phyloP scores from a whole-genome alignment of 2,797 vertebrate species.

The Molossus molossus region DNA sequence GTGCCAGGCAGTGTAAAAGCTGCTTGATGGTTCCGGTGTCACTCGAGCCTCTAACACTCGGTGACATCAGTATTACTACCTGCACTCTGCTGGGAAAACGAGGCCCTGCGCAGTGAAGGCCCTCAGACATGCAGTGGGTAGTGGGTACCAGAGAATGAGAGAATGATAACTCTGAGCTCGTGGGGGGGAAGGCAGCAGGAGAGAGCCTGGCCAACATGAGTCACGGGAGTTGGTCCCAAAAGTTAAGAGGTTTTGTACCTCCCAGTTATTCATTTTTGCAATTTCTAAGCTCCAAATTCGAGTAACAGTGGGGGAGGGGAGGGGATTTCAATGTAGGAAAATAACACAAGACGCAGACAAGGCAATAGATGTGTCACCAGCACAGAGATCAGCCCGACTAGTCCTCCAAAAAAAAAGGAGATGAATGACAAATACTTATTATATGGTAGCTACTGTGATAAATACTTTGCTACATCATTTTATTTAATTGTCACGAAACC shows the following conservation, averaged over 20 bases:
- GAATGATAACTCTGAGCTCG: not conserved
- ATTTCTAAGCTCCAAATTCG: not conserved
- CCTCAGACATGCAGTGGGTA: fast-evolving
- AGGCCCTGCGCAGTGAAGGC: not conserved
- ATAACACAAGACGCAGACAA: not conserved
- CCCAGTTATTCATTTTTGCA: not conserved
- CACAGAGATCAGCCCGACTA: not conserved
- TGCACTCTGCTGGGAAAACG: not conserved
- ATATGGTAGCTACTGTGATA: not conserved
- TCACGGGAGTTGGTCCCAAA: not conserved
- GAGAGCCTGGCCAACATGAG: not conserved
- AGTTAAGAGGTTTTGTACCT: not conserved
- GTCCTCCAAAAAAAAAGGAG: not conserved
- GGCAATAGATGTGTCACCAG: not conserved
- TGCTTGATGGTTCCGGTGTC: not conserved
- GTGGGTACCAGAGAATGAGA: not conserved
- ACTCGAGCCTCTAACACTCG: not conserved
- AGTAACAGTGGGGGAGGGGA: not conserved
- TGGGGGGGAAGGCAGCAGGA: not conserved
- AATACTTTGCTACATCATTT: not conserved
- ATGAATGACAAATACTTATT: not conserved
- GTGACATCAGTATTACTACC: not conserved
- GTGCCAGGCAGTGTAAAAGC: not conserved
- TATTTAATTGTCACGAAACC: not conserved
- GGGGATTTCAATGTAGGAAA: not conserved